Percentiles rank a stretch among this genome's conserved stretches.
These are phyloP conservation scores for Enteromius afrohamiltoni DNA, from an alignment of 2,797 vertebrate genomes.

Conservation along the genomic window DNA sequence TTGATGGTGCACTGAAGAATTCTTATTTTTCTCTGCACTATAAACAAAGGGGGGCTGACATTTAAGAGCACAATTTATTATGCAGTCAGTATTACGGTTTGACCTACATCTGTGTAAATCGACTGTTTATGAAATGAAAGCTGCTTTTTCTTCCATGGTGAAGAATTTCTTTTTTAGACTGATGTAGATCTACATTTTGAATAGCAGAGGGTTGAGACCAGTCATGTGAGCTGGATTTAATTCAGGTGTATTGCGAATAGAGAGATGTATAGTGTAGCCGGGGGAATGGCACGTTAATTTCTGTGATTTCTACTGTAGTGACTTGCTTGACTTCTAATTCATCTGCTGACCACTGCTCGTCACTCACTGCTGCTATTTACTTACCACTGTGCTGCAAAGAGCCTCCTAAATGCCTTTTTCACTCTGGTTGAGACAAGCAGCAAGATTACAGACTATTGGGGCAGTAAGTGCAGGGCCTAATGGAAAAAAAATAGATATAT, in stretches of 20 bases:
- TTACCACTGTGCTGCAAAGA: constrained; percentile 6
- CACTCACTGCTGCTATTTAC: constrained; percentile 12
- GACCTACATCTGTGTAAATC: constrained; percentile 21
- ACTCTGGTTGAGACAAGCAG: neutral
- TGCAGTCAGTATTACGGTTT: neutral
- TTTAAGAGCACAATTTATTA: constrained; percentile 36
- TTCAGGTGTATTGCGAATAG: neutral
- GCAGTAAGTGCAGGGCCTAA: neutral
- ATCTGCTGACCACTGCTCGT: constrained; percentile 8
- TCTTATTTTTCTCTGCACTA: neutral
- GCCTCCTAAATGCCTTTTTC: constrained; percentile 19
- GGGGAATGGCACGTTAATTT: neutral
- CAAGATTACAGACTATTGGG: neutral
- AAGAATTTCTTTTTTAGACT: constrained; percentile 10
- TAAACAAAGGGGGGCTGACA: constrained; percentile 13
- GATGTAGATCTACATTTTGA: constrained; percentile 1
- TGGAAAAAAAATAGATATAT: neutral
- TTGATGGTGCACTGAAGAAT: neutral
- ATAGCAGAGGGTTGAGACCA: neutral
- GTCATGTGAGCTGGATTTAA: neutral
- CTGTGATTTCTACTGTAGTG: neutral
- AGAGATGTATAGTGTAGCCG: neutral
- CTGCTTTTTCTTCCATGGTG: constrained; percentile 1
- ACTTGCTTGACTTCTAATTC: constrained; percentile 21
- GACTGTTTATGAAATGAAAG: constrained; percentile 18